Conservation (phyloP, 2,797 vertebrate species). For the Poecilia gillii region DNA sequence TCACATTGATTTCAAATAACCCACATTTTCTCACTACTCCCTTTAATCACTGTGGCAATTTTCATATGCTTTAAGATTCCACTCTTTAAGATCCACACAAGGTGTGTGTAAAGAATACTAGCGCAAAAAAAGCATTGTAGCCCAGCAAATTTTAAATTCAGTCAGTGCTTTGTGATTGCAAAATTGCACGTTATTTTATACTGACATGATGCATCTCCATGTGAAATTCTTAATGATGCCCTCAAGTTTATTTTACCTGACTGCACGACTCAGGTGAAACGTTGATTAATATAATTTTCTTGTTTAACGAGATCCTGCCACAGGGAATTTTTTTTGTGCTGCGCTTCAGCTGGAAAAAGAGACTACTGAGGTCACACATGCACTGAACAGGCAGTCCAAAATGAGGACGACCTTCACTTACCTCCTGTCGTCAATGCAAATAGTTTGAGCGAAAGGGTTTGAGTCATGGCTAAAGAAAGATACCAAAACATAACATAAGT, state of each 20-base stretch:
- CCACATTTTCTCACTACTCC: background rate
- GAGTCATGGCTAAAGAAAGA: constrained; percentile 19
- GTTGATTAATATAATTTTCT: constrained; percentile 50
- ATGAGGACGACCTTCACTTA: constrained; percentile 40
- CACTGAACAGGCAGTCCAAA: constrained; percentile 25
- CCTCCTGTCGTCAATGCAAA: constrained; percentile 6
- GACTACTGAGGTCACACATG: constrained; percentile 48
- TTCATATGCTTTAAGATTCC: background rate
- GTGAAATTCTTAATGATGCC: constrained; percentile 20
- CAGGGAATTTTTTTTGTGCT: constrained; percentile 43
- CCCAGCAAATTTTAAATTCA: background rate
- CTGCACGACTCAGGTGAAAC: constrained; percentile 11
- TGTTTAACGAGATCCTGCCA: constrained; percentile 56
- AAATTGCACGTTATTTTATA: background rate
- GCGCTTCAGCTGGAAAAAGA: constrained; percentile 53
- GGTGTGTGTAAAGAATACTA: background rate
- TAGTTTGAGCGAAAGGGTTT: constrained; percentile 23
- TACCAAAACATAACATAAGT: constrained; percentile 7
- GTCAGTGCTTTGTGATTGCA: background rate
- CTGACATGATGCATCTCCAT: background rate
- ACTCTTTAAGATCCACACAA: background rate
- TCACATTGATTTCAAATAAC: background rate
- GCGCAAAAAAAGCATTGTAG: background rate
- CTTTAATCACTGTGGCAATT: background rate
- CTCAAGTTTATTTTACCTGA: constrained; percentile 26